phyloP scores from a whole-genome alignment of 2,888 invertebrate species.

The Rhimphoctona megacephalus region DNA sequence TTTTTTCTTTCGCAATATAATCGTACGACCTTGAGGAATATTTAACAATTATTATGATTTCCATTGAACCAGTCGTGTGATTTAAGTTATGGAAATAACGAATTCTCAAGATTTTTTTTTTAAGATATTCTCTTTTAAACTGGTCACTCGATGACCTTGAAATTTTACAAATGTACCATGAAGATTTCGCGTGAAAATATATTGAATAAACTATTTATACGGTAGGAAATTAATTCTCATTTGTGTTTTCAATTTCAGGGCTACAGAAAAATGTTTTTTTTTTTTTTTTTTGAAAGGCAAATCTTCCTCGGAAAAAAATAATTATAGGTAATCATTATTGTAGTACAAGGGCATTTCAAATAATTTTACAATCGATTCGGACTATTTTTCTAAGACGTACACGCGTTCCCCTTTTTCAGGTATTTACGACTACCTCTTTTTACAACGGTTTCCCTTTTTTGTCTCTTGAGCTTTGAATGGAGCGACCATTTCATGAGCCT shows the following conservation, averaged over 20 bases:
- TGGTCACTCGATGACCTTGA: neutral
- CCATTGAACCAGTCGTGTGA: neutral
- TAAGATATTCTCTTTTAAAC: neutral
- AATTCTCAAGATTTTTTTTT: neutral
- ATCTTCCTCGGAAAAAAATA: neutral
- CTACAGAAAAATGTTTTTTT: neutral
- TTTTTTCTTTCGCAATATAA: neutral
- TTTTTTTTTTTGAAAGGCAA: neutral
- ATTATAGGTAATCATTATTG: neutral
- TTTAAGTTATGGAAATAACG: neutral
- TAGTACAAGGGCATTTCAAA: neutral
- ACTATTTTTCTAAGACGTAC: neutral
- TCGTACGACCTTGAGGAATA: neutral
- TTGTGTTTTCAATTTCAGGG: neutral
- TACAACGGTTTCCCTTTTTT: slow-evolving; percentile 7
- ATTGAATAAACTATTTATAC: neutral
- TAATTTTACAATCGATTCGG: neutral
- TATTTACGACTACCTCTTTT: slow-evolving; percentile 3
- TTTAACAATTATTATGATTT: neutral
- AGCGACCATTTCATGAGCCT: neutral
- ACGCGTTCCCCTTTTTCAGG: neutral
- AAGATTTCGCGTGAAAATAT: neutral
- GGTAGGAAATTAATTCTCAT: neutral
- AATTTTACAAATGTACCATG: neutral
- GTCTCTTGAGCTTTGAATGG: neutral